Percentiles rank a stretch among this genome's conserved stretches.
Evolutionary conservation across 2,888 invertebrate species (phyloP).

Genomic region (Drosophila atroscutellata): DNA sequence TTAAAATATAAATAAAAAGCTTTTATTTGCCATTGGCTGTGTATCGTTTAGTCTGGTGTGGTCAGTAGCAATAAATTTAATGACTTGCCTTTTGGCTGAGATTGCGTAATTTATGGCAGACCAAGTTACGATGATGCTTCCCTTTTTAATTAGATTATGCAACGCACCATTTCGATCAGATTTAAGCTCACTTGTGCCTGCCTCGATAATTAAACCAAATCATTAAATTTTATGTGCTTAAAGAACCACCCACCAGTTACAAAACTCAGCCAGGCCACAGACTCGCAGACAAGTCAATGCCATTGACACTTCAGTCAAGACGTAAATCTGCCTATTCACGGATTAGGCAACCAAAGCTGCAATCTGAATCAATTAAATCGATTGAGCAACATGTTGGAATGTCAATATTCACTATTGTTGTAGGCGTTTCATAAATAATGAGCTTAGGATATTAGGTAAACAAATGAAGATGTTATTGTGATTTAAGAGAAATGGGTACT

Average conservation of each 20-base stretch:
- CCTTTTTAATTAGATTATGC: constrained; percentile 70
- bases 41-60: constrained; percentile 3
- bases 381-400: constrained; percentile 17
- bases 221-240: constrained; percentile 56
- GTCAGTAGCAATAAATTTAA: constrained; percentile 73
- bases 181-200: constrained; percentile 17
- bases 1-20: constrained; percentile 69
- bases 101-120: constrained; percentile 72
- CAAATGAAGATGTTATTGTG: neutral
- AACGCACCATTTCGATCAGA: constrained; percentile 31
- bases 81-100: constrained; percentile 65
- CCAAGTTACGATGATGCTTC: constrained; percentile 17
- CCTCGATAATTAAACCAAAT: constrained; percentile 24
- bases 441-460: neutral
- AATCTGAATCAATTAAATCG: constrained; percentile 66
- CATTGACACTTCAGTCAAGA: constrained; percentile 31
- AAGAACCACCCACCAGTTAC: constrained; percentile 9
- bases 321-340: constrained; percentile 11
- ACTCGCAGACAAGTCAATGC: constrained; percentile 24
- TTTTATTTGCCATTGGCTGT: constrained; percentile 62
- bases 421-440: neutral
- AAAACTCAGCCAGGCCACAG: constrained; percentile 6
- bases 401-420: constrained; percentile 9
- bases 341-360: constrained; percentile 46
- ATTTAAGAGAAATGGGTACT: too few species aligned